These are phyloP conservation scores for Agrilus cyanescens DNA, from an alignment of 2,888 invertebrate genomes.

Conservation along the genomic window DNA sequence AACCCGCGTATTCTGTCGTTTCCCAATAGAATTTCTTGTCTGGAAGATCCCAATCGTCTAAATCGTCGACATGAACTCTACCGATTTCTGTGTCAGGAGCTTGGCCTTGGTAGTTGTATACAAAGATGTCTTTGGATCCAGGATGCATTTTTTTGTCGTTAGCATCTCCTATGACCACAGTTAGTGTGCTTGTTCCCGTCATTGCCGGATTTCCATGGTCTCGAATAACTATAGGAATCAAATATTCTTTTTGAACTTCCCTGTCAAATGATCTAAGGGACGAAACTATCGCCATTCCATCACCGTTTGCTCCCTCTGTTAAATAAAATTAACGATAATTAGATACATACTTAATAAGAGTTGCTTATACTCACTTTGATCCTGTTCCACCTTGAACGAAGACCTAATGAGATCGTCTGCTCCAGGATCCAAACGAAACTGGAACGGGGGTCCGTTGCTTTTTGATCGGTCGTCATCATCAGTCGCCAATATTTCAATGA, in stretches of 20 bases:
- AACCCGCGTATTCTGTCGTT: conserved; percentile 71
- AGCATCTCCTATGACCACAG: conserved; percentile 93
- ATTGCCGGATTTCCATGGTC: conserved; percentile 94
- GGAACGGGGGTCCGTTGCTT: conserved; percentile 94
- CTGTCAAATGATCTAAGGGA: conserved; percentile 88
- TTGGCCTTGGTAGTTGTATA: conserved; percentile 91
- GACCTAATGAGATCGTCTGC: conserved; percentile 88
- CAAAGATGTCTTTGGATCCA: conserved; percentile 92
- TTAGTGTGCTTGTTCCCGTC: conserved; percentile 91
- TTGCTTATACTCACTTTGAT: conserved; percentile 61
- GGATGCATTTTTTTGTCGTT: conserved; percentile 99
- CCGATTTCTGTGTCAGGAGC: conserved; percentile 84
- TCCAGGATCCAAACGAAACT: conserved; percentile 84
- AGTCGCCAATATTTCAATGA: conserved; percentile 85
- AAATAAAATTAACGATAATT: conserved; percentile 4
- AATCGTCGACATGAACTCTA: conserved; percentile 90
- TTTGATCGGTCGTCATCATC: conserved; percentile 90
- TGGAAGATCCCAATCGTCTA: conserved; percentile 97
- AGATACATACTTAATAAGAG: neutral
- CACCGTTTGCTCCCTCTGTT: conserved; percentile 88
- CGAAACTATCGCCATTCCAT: conserved; percentile 95
- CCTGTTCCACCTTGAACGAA: conserved; percentile 93
- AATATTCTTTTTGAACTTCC: conserved; percentile 90
- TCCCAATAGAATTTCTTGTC: conserved; percentile 98
- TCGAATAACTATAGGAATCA: conserved; percentile 94